phyloP scores from a whole-genome alignment of 2,797 vertebrate genomes.

The Dallia pectoralis region DNA sequence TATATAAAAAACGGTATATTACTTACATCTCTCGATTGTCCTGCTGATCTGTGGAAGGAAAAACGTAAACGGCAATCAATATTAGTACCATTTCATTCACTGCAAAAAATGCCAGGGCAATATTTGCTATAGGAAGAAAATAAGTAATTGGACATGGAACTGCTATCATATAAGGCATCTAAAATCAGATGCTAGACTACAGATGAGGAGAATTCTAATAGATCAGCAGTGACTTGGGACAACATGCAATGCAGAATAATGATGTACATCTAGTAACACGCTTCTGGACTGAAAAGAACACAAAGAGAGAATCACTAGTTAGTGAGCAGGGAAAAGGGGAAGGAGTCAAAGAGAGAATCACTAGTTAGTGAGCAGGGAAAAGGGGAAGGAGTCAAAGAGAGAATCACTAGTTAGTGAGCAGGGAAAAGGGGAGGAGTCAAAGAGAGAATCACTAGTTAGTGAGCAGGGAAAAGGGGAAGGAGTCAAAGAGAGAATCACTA shows the following conservation, averaged over 20 bases:
- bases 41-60: slow-evolving; percentile 81
- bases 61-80: slow-evolving; percentile 30
- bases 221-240: background rate
- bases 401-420: slow-evolving; percentile 42
- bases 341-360: slow-evolving; percentile 44
- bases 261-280: background rate
- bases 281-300: background rate
- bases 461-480: slow-evolving; percentile 23
- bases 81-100: slow-evolving; percentile 33
- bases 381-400: slow-evolving; percentile 16
- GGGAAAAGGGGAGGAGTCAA: slow-evolving; percentile 22
- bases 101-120: background rate
- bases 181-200: background rate
- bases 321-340: slow-evolving; percentile 37
- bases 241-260: background rate
- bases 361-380: slow-evolving; percentile 40
- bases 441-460: slow-evolving; percentile 42
- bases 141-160: background rate
- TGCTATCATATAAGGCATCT: background rate
- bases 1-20: slow-evolving; percentile 34
- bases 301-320: slow-evolving; percentile 37
- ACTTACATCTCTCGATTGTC: slow-evolving; percentile 96
- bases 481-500: slow-evolving; percentile 27
- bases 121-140: background rate
- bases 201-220: no score